A percentile compares a stretch with the other conserved stretches of the same genome.
Evolutionary conservation across 2,888 invertebrate genomes (phyloP).

Genomic region (Palloptera scutellata): DNA sequence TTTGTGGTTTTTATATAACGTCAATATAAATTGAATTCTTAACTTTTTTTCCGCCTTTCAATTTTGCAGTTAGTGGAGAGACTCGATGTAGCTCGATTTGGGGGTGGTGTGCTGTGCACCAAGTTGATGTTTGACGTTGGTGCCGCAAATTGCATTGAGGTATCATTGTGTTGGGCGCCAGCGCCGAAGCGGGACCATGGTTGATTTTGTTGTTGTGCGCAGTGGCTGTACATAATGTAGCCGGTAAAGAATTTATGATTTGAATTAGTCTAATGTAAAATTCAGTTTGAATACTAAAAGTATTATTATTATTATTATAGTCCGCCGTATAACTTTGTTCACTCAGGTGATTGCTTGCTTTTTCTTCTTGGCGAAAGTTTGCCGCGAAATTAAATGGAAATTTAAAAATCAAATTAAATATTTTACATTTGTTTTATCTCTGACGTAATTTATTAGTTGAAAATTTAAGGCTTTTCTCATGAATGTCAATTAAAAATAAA

Average conservation of each 20-base stretch:
- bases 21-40: conserved; percentile 61
- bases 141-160: too few species aligned
- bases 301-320: neutral
- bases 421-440: conserved; percentile 8
- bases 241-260: conserved; percentile 53
- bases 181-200: too few species aligned
- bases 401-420: conserved; percentile 15
- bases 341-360: neutral
- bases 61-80: conserved; percentile 16
- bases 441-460: conserved; percentile 1
- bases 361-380: conserved; percentile 22
- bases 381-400: conserved; percentile 24
- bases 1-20: conserved; percentile 42
- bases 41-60: conserved; percentile 43
- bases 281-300: conserved; percentile 21
- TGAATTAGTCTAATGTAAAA: conserved; percentile 56
- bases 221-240: conserved; percentile 31
- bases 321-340: neutral
- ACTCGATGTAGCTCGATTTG: too few species aligned
- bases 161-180: too few species aligned
- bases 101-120: too few species aligned
- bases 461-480: too few species aligned
- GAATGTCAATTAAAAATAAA: too few species aligned
- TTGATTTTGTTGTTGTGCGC: neutral
- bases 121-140: too few species aligned